Evolutionary conservation across 2,888 invertebrate species (phyloP), one percentile per base, ranked within the genome.

Genomic region (Campoletis raptor): DNA sequence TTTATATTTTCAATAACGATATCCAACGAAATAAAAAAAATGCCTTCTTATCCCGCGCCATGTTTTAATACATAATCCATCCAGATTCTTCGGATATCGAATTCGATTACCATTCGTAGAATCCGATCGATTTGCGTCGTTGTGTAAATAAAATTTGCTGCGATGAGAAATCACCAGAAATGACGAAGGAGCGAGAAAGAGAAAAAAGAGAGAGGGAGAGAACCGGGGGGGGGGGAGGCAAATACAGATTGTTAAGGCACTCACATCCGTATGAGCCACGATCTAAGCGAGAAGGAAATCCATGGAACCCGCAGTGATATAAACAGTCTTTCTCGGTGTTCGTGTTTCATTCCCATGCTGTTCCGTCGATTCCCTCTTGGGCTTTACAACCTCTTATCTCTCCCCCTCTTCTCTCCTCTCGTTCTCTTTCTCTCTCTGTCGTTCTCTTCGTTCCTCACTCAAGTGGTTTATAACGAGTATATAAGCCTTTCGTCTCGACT

Each of bases 131-230:
- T 81, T 83, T 74, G 67, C 77, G n/a, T 85, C 73, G 78, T 84
- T 79, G 84, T 70, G 86, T 82, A 87, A 84, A 84, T 87, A 84
- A 87, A 79, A 84, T 87, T 84, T 76, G 79, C 74, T 69, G 61
- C 73, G 77, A 86, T 83, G 83, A 81, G 81, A 87, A 74, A 85
- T 74, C 40, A 85, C 72, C 48, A 48, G 83, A 57, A 80, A 70
- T 70, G 45, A 18, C 57, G 37, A 69, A 45, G 15, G 66, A 67
- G 48, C n/a, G 54, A 77, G 73, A 54, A 12, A 45, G 40, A 52
- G 45, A 57, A n/a, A 69, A 21, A 57, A 40, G 10, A 42, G 45
- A 45, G 7, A 42, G n/a, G 4, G 45, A 42, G 67, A 45, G 79
- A 42, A n/a, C n/a, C n/a, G n/a, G 61, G n/a, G 48, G 74, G 70